A percentile compares a stretch with the other conserved stretches of the same genome.
Conservation (phyloP, 64 coral and sea anemone species). For the Pocillopora damicornis region DNA sequence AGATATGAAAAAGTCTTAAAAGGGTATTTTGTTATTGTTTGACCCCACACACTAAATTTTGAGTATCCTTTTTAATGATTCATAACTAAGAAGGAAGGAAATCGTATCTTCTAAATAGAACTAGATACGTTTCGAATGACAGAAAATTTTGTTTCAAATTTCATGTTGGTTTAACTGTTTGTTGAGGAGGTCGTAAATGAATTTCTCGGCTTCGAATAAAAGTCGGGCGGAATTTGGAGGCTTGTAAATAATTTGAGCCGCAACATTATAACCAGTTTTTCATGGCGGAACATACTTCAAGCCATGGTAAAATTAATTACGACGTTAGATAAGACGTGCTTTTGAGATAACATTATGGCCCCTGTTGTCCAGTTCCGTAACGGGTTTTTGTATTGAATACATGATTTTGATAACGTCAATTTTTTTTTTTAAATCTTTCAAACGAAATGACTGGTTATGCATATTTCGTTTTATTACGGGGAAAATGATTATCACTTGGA, state of each 20-base stretch:
- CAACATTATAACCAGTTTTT: conserved; percentile 8
- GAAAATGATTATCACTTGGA: not conserved
- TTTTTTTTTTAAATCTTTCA: conserved; percentile 5
- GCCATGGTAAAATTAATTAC: not conserved
- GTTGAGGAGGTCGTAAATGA: not conserved
- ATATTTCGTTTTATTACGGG: conserved; percentile 15
- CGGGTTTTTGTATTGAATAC: conserved; percentile 37
- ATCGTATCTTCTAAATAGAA: not conserved
- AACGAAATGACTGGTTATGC: not conserved
- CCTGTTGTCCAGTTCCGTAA: conserved; percentile 16
- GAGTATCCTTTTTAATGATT: conserved; percentile 55
- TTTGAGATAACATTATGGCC: not conserved
- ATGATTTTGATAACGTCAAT: conserved; percentile 26
- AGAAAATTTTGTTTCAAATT: not conserved
- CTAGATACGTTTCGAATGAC: not conserved
- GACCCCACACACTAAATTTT: not conserved
- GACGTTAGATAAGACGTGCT: not conserved
- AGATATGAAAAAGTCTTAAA: conserved; percentile 30
- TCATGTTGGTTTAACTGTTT: not conserved
- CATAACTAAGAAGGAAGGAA: conserved; percentile 31
- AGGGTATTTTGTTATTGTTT: conserved; percentile 55
- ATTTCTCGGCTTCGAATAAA: not conserved
- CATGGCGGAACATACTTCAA: not conserved
- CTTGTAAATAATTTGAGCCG: not conserved
- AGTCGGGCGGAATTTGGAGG: not conserved